Conservation (phyloP, 2,888 invertebrate genomes). For the Pachycephus smyrnensis region DNA sequence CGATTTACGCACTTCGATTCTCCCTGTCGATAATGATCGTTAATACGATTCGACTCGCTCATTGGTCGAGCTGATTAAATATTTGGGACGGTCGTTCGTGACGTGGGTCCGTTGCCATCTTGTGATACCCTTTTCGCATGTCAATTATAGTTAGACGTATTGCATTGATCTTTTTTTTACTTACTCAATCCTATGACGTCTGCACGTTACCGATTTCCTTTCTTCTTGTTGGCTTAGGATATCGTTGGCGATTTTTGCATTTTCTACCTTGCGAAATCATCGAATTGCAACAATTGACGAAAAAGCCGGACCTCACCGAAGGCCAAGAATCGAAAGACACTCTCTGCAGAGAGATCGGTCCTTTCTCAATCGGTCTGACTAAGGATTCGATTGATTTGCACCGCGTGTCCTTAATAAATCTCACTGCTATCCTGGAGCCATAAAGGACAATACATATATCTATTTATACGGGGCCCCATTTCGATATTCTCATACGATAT, state of each 20-base stretch:
- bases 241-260: background rate
- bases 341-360: slow-evolving; percentile 2
- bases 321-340: background rate
- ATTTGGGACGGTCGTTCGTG: background rate
- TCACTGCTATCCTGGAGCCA: slow-evolving; percentile 43
- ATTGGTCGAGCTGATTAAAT: background rate
- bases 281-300: background rate
- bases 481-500: slow-evolving; percentile 1
- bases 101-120: background rate
- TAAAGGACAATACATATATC: slow-evolving; percentile 17
- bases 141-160: background rate
- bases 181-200: background rate
- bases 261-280: background rate
- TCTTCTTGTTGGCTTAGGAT: background rate
- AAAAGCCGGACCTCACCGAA: background rate
- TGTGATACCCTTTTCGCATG: background rate
- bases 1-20: background rate
- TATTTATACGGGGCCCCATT: background rate
- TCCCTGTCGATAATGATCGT: background rate
- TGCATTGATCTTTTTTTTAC: background rate
- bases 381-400: slow-evolving; percentile 35
- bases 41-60: background rate
- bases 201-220: background rate
- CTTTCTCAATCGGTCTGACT: slow-evolving; percentile 34
- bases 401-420: slow-evolving; percentile 41